Conservation (phyloP, 2,113 vertebrate genomes). For the Zeus faber region DNA sequence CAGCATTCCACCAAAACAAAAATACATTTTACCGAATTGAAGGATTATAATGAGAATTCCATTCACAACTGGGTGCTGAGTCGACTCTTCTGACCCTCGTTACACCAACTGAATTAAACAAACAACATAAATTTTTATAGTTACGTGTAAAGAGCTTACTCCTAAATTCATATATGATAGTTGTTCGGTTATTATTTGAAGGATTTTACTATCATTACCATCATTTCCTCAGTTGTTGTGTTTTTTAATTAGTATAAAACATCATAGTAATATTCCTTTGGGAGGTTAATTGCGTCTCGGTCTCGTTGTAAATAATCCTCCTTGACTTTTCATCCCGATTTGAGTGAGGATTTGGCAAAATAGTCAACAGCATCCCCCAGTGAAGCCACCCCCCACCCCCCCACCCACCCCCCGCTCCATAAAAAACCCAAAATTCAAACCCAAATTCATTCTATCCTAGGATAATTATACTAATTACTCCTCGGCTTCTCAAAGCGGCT, state of each 20-base stretch:
- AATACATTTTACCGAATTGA: too few relatives aligned
- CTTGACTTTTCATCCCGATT: slow-evolving; percentile 39
- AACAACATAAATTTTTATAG: too few relatives aligned
- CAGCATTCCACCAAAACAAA: too few relatives aligned
- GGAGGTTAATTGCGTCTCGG: slow-evolving; percentile 62
- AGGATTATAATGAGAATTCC: too few relatives aligned
- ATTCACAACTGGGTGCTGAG: too few relatives aligned
- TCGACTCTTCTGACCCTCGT: too few relatives aligned
- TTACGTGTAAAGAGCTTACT: too few relatives aligned
- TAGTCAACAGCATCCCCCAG: slow-evolving; percentile 23
- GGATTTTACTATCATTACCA: slow-evolving; percentile 2
- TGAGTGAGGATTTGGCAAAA: slow-evolving; percentile 22
- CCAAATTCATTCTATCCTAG: slow-evolving; percentile 22
- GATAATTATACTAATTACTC: background rate
- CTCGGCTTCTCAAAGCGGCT: background rate
- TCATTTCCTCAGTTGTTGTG: slow-evolving; percentile 15
- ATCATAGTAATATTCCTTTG: slow-evolving; percentile 19
- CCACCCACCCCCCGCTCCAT: too few relatives aligned
- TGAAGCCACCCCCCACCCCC: slow-evolving; percentile 34
- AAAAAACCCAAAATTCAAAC: slow-evolving; percentile 14
- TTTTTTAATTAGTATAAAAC: slow-evolving; percentile 24
- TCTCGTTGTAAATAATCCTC: slow-evolving; percentile 44
- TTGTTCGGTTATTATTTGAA: slow-evolving; percentile 7
- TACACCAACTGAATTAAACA: too few relatives aligned
- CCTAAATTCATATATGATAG: too few relatives aligned